Evolutionary conservation across 2,113 vertebrate species (phyloP), one percentile per base, ranked within the genome.

Genomic region (Nycticorax nycticorax): DNA sequence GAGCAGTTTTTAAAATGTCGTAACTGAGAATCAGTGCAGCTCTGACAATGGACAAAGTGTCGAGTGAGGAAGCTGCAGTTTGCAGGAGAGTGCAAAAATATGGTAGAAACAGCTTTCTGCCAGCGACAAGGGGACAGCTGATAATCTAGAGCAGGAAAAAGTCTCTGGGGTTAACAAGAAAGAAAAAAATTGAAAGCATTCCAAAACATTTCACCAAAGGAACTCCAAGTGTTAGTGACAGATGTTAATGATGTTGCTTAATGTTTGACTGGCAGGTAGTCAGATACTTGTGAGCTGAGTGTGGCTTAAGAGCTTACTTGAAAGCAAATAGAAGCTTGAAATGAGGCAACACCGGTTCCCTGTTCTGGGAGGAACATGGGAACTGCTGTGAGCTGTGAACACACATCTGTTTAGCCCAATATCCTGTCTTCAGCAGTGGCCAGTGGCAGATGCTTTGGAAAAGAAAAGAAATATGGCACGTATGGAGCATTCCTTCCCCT

Each of bases 181-280:
- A 67, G 73, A 88, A 87, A 92, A 55, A 62, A 32, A 56, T 43
- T 92, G 82, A 80, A 83, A 88, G 4, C 1, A 5, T 93, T 94
- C 85, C 85, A 94, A 92, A 96, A 77, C 59, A 45, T 93, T 83
- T 94, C 78, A 90, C 78, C 50, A 63, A 84, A 92, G 55, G 77
- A 84, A 88, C 56, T 72, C 81, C 73, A 96, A 96, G 59, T 50
- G 59, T 95, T 94, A 90, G 59, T 93, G 95, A 90, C 93, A 94
- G 82, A 95, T 88, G 90, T 77, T 93, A 96, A 90, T 63, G 75
- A 43, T 93, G 88, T 88, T 95, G 47, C 75, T 85, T 93, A 94
- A 96, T 75, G 88, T 79, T 80, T 93, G 88, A 95, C 88, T 95
- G 96, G 90, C 78, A 96, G 96, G 78, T 93, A 93, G 79, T 96